A percentile compares a stretch with the other conserved stretches of the same genome.
Conservation (phyloP, 1,140 invertebrate species). For the Pantala flavescens region DNA sequence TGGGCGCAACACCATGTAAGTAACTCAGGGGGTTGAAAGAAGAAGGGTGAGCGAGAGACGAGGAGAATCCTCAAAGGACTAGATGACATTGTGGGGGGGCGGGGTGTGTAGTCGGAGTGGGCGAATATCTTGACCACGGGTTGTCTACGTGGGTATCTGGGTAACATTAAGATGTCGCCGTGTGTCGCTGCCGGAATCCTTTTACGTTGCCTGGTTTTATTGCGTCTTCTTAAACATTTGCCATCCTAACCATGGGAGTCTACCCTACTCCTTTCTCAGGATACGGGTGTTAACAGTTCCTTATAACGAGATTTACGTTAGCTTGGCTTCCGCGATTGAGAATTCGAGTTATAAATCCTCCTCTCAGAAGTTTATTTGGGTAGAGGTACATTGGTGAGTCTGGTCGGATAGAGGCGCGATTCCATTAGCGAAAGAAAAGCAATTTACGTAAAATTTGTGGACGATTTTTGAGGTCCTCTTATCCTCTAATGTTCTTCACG, state of each 20-base stretch:
- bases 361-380: no score
- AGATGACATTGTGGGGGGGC: background rate
- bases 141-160: constrained; percentile 4
- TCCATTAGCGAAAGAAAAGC: no score
- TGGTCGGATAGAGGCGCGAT: no score
- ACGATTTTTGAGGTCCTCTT: no score
- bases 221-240: background rate
- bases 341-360: no score
- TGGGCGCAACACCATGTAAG: constrained; percentile 3
- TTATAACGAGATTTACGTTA: no score
- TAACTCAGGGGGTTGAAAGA: background rate
- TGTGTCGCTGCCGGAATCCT: constrained; percentile 2
- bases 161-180: constrained; percentile 4
- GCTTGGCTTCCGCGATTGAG: no score
- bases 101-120: background rate
- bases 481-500: no score
- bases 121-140: background rate
- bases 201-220: background rate
- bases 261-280: no score
- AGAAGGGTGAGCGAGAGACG: background rate
- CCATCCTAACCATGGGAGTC: background rate
- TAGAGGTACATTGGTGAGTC: no score
- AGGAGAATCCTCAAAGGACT: constrained; percentile 1
- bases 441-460: no score
- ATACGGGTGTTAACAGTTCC: no score